These are phyloP conservation scores for Athetis lepigone DNA, from an alignment of 2,888 invertebrate species.

Conservation along the genomic window DNA sequence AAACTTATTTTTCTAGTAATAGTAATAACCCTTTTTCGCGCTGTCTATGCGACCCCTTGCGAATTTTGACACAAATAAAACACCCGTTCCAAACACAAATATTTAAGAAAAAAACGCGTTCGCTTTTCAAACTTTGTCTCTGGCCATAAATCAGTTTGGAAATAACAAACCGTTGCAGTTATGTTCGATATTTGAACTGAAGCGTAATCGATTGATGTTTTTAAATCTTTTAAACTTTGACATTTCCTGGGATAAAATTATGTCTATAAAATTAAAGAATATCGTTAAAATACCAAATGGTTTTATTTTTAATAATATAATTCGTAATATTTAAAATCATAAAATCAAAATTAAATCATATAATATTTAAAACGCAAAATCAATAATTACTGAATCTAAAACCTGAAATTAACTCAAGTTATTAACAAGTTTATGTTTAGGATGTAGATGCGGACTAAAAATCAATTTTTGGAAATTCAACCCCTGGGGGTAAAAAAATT, in stretches of 20 bases:
- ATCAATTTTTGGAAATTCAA: too few species aligned
- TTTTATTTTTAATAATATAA: too few species aligned
- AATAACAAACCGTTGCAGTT: slow-evolving; percentile 83
- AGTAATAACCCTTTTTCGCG: slow-evolving; percentile 88
- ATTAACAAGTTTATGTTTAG: too few species aligned
- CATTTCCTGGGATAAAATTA: neutral
- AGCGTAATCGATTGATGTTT: slow-evolving; percentile 80
- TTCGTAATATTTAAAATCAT: neutral
- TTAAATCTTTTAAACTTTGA: slow-evolving; percentile 32
- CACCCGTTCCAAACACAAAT: slow-evolving; percentile 89
- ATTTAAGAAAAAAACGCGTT: slow-evolving; percentile 82
- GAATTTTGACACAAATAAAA: slow-evolving; percentile 89
- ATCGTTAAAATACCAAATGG: neutral
- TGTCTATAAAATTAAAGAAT: too few species aligned
- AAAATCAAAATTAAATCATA: neutral
- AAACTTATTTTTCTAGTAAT: slow-evolving; percentile 87
- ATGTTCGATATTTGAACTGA: slow-evolving; percentile 83
- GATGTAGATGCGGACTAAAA: too few species aligned
- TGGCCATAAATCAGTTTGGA: slow-evolving; percentile 87
- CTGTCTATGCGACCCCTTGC: slow-evolving; percentile 87
- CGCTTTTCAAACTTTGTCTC: slow-evolving; percentile 85
- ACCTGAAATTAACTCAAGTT: too few species aligned
- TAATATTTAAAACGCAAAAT: too few species aligned
- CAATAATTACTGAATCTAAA: too few species aligned
- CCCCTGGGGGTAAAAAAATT: too few species aligned